Evolutionary conservation across 2,888 invertebrate genomes (phyloP).

Genomic region (Stenurella melanura): DNA sequence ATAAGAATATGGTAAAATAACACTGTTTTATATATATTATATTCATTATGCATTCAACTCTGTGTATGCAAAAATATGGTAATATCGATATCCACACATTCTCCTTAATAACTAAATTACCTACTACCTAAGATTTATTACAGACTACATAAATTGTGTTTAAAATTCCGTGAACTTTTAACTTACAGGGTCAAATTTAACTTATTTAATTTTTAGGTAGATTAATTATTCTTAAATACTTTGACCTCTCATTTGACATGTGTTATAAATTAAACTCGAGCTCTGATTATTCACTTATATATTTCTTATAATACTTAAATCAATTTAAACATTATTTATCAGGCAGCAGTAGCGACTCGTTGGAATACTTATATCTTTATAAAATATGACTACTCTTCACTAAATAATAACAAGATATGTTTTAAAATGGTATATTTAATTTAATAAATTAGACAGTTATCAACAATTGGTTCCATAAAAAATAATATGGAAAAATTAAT

Average conservation of each 20-base stretch:
- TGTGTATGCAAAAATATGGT: neutral
- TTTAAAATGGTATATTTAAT: too few species aligned
- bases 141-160: neutral
- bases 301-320: neutral
- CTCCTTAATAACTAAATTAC: neutral
- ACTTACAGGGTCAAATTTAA: slow-evolving; percentile 26
- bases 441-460: too few species aligned
- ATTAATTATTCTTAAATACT: slow-evolving; percentile 22
- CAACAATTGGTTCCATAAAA: too few species aligned
- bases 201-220: slow-evolving; percentile 24
- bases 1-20: too few species aligned
- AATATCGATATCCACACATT: neutral
- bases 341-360: too few species aligned
- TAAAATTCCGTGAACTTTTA: slow-evolving; percentile 32
- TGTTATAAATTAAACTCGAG: neutral
- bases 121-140: slow-evolving; percentile 2
- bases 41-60: too few species aligned
- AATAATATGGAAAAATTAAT: too few species aligned
- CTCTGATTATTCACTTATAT: neutral
- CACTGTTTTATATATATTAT: too few species aligned
- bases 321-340: too few species aligned
- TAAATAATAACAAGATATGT: too few species aligned
- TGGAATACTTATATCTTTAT: too few species aligned
- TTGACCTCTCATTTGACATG: slow-evolving; percentile 23
- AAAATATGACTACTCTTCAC: too few species aligned